Evolutionary conservation across 2,888 invertebrate genomes (phyloP).

Genomic region (Unio delphinus): DNA sequence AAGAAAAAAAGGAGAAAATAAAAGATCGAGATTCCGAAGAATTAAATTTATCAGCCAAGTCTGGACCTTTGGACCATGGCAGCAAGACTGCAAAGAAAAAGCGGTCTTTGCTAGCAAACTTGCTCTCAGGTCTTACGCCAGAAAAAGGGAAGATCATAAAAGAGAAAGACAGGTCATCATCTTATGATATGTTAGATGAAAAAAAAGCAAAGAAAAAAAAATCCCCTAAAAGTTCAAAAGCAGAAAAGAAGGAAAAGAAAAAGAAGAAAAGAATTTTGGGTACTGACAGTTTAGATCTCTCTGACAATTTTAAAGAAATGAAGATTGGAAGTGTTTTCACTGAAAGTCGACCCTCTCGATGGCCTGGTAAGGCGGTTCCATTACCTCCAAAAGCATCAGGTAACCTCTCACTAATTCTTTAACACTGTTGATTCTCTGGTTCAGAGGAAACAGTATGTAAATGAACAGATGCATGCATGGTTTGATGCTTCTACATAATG

Average conservation of each 20-base stretch:
- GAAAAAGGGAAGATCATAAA: conserved; percentile 34
- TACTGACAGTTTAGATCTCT: conserved; percentile 25
- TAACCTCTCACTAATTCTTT: conserved; percentile 37
- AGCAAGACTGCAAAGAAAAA: conserved; percentile 54
- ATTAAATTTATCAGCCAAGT: conserved; percentile 16
- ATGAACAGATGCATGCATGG: no score
- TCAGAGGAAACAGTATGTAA: not conserved
- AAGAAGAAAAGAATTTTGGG: conserved; percentile 28
- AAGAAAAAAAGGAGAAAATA: conserved; percentile 44
- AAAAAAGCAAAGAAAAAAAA: conserved; percentile 57
- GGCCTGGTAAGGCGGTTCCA: conserved; percentile 24
- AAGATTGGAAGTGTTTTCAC: conserved; percentile 55
- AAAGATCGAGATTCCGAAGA: conserved; percentile 27
- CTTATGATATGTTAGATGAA: conserved; percentile 49
- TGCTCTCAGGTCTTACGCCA: conserved; percentile 44
- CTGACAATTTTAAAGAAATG: conserved; percentile 49
- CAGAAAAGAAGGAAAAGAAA: conserved; percentile 55
- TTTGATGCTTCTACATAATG: no score
- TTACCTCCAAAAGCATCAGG: conserved; percentile 65
- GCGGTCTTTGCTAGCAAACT: conserved; percentile 49
- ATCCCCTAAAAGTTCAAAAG: conserved; percentile 44
- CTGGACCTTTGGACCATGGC: not conserved
- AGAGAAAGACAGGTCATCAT: conserved; percentile 54
- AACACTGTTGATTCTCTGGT: not conserved
- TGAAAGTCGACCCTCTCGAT: conserved; percentile 13